Percentiles rank a stretch among this genome's conserved stretches.
Conservation (phyloP, 2,797 vertebrate genomes). For the Peromyscus aztecus region DNA sequence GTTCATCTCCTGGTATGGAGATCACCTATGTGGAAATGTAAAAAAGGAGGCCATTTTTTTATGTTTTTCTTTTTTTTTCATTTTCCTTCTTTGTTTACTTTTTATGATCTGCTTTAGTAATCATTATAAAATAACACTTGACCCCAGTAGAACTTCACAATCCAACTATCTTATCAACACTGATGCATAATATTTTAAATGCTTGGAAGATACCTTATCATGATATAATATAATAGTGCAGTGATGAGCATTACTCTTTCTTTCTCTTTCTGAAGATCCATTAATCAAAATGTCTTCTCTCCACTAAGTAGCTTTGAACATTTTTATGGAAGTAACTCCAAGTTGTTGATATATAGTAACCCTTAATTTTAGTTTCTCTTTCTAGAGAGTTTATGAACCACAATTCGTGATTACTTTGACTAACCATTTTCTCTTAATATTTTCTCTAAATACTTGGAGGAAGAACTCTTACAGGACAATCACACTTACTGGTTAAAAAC, state of each 20-base stretch:
- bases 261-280: neutral
- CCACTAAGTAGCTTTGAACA: neutral
- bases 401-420: conserved; percentile 16
- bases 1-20: conserved; percentile 90
- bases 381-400: neutral
- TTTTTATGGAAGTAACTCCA: conserved; percentile 5
- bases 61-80: conserved; percentile 62
- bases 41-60: conserved; percentile 89
- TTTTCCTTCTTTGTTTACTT: neutral
- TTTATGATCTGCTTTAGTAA: conserved; percentile 16
- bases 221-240: neutral
- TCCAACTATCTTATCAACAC: neutral
- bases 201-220: neutral
- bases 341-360: conserved; percentile 15
- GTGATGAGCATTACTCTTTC: neutral
- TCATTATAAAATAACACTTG: conserved; percentile 29
- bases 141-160: neutral
- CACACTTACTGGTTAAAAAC: conserved; percentile 66
- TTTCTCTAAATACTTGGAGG: conserved; percentile 10
- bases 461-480: conserved; percentile 35
- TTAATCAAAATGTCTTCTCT: conserved; percentile 21
- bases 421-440: conserved; percentile 4
- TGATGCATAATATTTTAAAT: conserved; percentile 20
- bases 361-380: conserved; percentile 22
- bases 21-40: conserved; percentile 90